Evolutionary conservation across 92 coral and sea anemone genomes (phyloP), one percentile per base, ranked within the genome.

Genomic region (Actinostola sp.): DNA sequence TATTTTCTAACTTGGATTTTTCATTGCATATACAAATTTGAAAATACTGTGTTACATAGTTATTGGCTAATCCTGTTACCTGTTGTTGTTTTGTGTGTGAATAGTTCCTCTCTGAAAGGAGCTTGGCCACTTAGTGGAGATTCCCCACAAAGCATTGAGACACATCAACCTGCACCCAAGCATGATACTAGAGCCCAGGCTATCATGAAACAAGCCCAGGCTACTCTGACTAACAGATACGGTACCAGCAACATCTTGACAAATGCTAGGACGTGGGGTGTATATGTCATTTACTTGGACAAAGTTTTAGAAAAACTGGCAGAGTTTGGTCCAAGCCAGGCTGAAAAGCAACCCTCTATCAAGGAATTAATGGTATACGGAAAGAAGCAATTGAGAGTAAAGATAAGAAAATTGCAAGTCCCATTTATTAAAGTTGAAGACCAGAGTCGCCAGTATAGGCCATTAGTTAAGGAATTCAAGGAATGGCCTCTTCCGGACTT

Each of bases 351-450:
- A 45, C 52, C 67, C 10, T 34, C 86, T 27, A 66, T 83, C 21
- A 86, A 86, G 58, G 77, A 89, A 9, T 9, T 87, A 8, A 55
- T 82, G 36, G 43, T 76, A 23, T 35, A 42, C 20, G 78, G 81
- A 23, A 75, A 77, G 57, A 84, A 82, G 31, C 68, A 71, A 30
- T 62, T 67, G 34, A 82, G 78, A 65, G 89, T 89, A 25, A 88
- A 84, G 66, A 90, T 95, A 2, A 75, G 89, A 15, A 89, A 87
- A 58, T 69, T 95, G 60, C 71, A 81, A 55, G 78, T 66, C 10
- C 91, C 95, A 8, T 95, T 86, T 74, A 82, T 95, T 50, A 95
- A 95, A 73, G 96, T 95, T 24, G 99, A 91, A 54, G 99, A 95
- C 76, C 92, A 88, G 53, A 88, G 89, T 48, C 92, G 82, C 27